These are phyloP conservation scores for Thamnophis elegans DNA, from an alignment of 2,797 vertebrate genomes.

Conservation along the genomic window DNA sequence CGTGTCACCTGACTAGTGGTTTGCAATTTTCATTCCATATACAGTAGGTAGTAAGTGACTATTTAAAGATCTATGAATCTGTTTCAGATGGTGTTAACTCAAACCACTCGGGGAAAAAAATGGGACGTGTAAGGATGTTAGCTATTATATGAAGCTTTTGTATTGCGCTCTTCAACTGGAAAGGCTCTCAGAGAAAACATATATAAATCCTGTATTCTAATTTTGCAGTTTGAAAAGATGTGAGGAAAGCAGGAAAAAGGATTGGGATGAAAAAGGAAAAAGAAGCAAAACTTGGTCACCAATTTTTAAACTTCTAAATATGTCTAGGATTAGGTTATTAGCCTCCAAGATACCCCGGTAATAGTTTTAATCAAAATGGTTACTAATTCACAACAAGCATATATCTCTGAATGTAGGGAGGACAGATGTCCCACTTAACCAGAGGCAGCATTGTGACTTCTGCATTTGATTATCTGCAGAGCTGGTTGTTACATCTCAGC, in stretches of 20 bases:
- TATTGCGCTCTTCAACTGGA: background rate
- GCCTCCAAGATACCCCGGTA: background rate
- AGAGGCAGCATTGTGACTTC: constrained; percentile 10
- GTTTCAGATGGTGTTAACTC: background rate
- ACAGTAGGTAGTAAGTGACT: background rate
- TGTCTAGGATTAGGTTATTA: background rate
- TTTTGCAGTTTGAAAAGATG: background rate
- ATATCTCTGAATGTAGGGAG: constrained; percentile 31
- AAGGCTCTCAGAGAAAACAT: background rate
- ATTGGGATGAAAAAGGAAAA: background rate
- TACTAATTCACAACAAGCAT: background rate
- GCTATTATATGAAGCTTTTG: background rate
- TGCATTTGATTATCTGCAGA: constrained; percentile 29
- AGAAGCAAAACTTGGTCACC: background rate
- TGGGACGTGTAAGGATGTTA: background rate
- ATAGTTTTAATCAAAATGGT: background rate
- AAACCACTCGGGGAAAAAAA: background rate
- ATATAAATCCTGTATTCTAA: background rate
- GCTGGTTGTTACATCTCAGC: constrained; percentile 31
- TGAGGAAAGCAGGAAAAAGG: background rate
- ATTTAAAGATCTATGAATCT: background rate
- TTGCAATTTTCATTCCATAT: background rate
- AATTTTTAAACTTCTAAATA: background rate
- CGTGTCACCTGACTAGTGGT: background rate
- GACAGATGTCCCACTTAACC: constrained; percentile 43